phyloP scores from a whole-genome alignment of 2,113 vertebrate species.

The Mormoops blainvillei region DNA sequence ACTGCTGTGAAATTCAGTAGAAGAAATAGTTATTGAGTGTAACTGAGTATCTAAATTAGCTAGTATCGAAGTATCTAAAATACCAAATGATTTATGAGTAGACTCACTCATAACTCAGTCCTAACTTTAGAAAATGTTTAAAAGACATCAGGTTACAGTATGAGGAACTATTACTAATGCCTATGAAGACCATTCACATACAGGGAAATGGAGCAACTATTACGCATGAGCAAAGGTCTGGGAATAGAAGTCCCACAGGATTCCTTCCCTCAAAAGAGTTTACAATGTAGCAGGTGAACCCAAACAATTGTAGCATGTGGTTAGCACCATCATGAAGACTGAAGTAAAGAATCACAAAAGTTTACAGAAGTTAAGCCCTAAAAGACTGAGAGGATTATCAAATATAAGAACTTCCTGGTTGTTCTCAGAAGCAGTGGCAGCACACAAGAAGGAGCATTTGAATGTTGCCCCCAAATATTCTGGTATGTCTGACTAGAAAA shows the following conservation, averaged over 20 bases:
- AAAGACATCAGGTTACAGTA: not conserved
- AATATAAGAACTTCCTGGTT: constrained; percentile 28
- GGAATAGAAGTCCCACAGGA: not conserved
- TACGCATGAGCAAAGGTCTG: not conserved
- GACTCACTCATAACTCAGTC: not conserved
- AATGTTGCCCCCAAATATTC: not conserved
- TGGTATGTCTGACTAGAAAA: not conserved
- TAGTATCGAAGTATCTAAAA: constrained; percentile 17
- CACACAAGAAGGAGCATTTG: not conserved
- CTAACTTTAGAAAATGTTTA: constrained; percentile 22
- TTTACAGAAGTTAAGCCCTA: constrained; percentile 11
- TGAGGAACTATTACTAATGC: not conserved
- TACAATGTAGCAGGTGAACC: not conserved
- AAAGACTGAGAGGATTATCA: constrained; percentile 25
- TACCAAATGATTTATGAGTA: not conserved
- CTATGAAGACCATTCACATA: not conserved
- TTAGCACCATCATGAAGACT: constrained; percentile 54
- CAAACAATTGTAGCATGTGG: not conserved
- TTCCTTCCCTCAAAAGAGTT: not conserved
- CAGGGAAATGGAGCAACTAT: not conserved
- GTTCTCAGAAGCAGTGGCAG: constrained; percentile 34
- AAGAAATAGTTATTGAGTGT: not conserved
- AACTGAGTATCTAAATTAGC: not conserved
- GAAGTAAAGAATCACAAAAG: constrained; percentile 17
- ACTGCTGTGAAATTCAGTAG: not conserved